These are phyloP conservation scores for Chitala chitala DNA, from an alignment of 2,113 vertebrate genomes.

Conservation along the genomic window DNA sequence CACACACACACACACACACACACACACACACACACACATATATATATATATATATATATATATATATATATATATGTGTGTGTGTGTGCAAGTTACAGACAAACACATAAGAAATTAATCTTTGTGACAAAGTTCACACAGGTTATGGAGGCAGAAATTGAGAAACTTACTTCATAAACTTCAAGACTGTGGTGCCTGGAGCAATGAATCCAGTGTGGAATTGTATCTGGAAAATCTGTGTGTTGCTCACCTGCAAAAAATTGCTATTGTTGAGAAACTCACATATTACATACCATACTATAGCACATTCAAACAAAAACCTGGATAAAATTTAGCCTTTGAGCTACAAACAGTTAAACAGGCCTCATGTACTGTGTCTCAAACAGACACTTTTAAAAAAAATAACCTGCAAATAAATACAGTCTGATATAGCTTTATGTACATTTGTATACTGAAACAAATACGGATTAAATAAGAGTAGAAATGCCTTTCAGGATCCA, in stretches of 20 bases:
- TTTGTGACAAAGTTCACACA: not conserved
- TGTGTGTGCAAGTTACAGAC: no score
- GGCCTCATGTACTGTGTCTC: no score
- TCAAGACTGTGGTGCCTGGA: conserved; percentile 79
- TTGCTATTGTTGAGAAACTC: not conserved
- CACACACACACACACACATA: no score
- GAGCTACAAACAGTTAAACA: no score
- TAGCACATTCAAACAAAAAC: not conserved
- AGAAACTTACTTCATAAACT: conserved; percentile 89
- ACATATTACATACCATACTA: not conserved
- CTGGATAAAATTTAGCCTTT: not conserved
- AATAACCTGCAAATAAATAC: no score
- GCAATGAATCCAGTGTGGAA: conserved; percentile 96
- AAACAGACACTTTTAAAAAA: not conserved
- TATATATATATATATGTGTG: not conserved
- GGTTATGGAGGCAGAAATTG: not conserved
- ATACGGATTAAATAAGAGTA: not conserved
- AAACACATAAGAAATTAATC: not conserved
- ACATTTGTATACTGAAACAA: not conserved
- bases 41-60: not conserved
- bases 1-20: not conserved
- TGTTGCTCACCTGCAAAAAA: conserved; percentile 82
- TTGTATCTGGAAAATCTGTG: conserved; percentile 97
- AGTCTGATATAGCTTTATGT: not conserved
- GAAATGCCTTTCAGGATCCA: not conserved